A percentile compares a stretch with the other conserved stretches of the same genome.
These are phyloP conservation scores for Halichoeres trimaculatus DNA, from an alignment of 2,113 vertebrate species.

Conservation along the genomic window DNA sequence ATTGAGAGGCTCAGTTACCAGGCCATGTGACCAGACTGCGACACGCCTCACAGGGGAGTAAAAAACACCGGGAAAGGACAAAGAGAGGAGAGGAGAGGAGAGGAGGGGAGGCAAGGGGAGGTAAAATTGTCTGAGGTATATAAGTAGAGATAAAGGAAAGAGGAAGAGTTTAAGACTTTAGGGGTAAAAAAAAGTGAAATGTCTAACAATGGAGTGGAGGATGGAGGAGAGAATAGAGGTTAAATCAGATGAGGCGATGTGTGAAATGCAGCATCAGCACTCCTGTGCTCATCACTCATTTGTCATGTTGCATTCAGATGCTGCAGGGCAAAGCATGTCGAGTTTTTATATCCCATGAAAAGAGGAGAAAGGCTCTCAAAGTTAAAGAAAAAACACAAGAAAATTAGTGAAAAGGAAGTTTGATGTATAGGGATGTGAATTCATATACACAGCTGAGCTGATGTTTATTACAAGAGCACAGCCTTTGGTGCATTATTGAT, in stretches of 20 bases:
- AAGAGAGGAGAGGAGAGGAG: neutral
- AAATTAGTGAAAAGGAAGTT: neutral
- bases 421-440: neutral
- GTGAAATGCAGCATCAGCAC: slow-evolving; percentile 68
- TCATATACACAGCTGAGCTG: too few relatives aligned
- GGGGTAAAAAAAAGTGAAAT: slow-evolving; percentile 7
- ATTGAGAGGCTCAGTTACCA: slow-evolving; percentile 35
- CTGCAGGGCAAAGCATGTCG: slow-evolving; percentile 32
- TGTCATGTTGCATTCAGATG: slow-evolving; percentile 63
- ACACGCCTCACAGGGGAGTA: slow-evolving; percentile 20
- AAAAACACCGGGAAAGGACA: neutral
- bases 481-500: too few relatives aligned
- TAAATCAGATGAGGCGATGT: neutral
- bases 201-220: neutral
- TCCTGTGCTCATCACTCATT: slow-evolving; percentile 62
- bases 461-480: too few relatives aligned
- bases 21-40: slow-evolving; percentile 30
- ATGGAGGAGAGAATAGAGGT: slow-evolving; percentile 3
- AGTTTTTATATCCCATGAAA: slow-evolving; percentile 46
- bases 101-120: slow-evolving; percentile 6
- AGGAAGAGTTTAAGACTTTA: slow-evolving; percentile 28
- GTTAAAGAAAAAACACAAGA: neutral
- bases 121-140: slow-evolving; percentile 11
- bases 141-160: neutral
- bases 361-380: neutral